A percentile compares a stretch with the other conserved stretches of the same genome.
Evolutionary conservation across 1,140 invertebrate genomes (phyloP).

Genomic region (Drosophila sp.): DNA sequence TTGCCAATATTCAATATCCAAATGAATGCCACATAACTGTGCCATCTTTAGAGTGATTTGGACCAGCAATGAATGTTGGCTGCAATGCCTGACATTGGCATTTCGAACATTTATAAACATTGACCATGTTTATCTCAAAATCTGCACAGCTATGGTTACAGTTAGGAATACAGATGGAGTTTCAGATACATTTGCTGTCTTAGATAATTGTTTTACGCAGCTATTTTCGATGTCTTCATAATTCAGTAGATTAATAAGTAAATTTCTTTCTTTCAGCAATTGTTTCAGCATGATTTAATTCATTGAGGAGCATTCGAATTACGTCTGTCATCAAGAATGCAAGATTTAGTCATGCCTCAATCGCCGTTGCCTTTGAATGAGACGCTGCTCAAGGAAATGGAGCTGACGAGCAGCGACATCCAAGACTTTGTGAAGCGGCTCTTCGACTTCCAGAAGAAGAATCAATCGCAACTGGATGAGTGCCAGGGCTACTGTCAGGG

Average conservation of each 20-base stretch:
- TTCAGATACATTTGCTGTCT: too few species aligned
- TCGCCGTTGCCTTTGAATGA: slow-evolving; percentile 38
- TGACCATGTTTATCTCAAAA: too few species aligned
- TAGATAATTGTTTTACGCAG: too few species aligned
- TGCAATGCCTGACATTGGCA: too few species aligned
- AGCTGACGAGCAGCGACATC: slow-evolving; percentile 53
- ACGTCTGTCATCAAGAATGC: slow-evolving; percentile 40
- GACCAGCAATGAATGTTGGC: too few species aligned
- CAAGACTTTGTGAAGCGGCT: slow-evolving; percentile 55
- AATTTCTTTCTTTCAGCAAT: slow-evolving; percentile 2
- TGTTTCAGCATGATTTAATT: slow-evolving; percentile 20
- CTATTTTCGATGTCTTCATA: too few species aligned
- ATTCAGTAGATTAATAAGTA: not conserved
- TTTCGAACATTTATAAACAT: too few species aligned
- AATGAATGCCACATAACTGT: slow-evolving; percentile 1
- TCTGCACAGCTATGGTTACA: too few species aligned
- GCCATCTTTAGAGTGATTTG: not conserved
- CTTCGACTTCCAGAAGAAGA: slow-evolving; percentile 53
- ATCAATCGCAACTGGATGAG: slow-evolving; percentile 50
- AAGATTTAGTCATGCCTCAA: slow-evolving; percentile 48
- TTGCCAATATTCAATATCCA: not conserved
- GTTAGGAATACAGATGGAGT: too few species aligned
- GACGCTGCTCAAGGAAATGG: slow-evolving; percentile 37
- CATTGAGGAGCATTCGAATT: not conserved
- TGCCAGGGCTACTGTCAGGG: slow-evolving; percentile 76